Percentiles rank a stretch among this genome's conserved stretches.
phyloP scores from a whole-genome alignment of 2,888 invertebrate species.

The Craniophora ligustri region DNA sequence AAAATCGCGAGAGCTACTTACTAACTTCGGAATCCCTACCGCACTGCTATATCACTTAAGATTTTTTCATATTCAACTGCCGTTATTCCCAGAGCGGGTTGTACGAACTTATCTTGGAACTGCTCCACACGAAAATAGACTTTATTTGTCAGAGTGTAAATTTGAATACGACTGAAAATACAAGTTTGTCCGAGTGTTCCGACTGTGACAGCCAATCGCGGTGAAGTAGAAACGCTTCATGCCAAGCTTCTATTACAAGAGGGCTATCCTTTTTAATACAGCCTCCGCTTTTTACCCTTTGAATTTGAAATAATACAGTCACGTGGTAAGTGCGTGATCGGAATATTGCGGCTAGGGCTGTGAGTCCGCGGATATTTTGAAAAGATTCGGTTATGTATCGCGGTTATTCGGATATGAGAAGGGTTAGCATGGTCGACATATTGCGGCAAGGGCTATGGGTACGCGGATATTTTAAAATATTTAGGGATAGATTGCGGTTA shows the following conservation, averaged over 20 bases:
- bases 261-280: slow-evolving; percentile 77
- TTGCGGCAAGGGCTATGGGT: slow-evolving; percentile 34
- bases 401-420: slow-evolving; percentile 31
- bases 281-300: slow-evolving; percentile 77
- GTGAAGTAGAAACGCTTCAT: slow-evolving; percentile 53
- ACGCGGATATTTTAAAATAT: slow-evolving; percentile 34
- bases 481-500: slow-evolving; percentile 28
- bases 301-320: slow-evolving; percentile 83
- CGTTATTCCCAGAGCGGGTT: slow-evolving; percentile 55
- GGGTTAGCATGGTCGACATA: slow-evolving; percentile 73
- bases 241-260: slow-evolving; percentile 59
- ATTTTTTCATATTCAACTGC: slow-evolving; percentile 66
- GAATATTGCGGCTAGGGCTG: slow-evolving; percentile 61
- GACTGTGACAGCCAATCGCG: slow-evolving; percentile 60
- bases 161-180: slow-evolving; percentile 13
- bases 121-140: slow-evolving; percentile 25
- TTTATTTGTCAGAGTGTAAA: slow-evolving; percentile 11
- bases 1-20: slow-evolving; percentile 34
- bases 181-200: slow-evolving; percentile 47
- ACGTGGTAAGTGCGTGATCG: slow-evolving; percentile 73
- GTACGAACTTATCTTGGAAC: slow-evolving; percentile 21
- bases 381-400: slow-evolving; percentile 23
- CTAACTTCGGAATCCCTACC: slow-evolving; percentile 40
- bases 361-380: slow-evolving; percentile 34
- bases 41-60: slow-evolving; percentile 62